Evolutionary conservation across 1,140 invertebrate species (phyloP), one percentile per base, ranked within the genome.

Genomic region (Teleogryllus occipitalis): DNA sequence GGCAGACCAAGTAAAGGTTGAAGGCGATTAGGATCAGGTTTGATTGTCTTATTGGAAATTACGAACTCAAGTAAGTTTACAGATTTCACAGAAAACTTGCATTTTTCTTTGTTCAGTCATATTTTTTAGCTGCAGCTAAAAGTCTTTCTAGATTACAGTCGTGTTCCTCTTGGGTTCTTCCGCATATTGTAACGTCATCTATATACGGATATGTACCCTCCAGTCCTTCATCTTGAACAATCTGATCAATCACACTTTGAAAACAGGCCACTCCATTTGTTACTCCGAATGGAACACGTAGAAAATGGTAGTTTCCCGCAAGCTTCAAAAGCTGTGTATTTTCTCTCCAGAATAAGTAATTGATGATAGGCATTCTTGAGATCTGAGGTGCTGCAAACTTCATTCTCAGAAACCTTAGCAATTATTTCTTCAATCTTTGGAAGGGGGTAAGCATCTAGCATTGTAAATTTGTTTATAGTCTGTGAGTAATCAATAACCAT

Each of bases 251-350:
- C n/a, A n/a, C 78, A 14, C 81, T n/a, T 79, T 84, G 83, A 54
- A 82, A 84, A 22, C 77, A 78, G 27, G 80, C 48, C 0, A 82
- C 82, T 54, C 82, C 81, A 77, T 83, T 82, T 12, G 80, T 82
- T 6, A 84, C 74, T 6, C 85, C 85, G 81, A 85, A 85, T 39
- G 83, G 83, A 12, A 85, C 78, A 46, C 81, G 65, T 46, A 78
- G 83, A 80, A 81, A 84, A 74, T 82, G 81, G 74, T 80, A 83
- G 79, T 73, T 80, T 48, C 14, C 81, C 79, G 12, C 75, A n/a
- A 47, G 79, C 81, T 47, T 78, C 81, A 78, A 81, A 81, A 8
- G 81, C 79, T 8, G 81, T 81, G 72, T 22, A 80, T 8, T 80
- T 75, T 72, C 39, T 47, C 14, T 77, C 47, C 14, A 54, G n/a